Evolutionary conservation across 2,113 vertebrate genomes (phyloP).

Genomic region (Puffinus mauretanicus): DNA sequence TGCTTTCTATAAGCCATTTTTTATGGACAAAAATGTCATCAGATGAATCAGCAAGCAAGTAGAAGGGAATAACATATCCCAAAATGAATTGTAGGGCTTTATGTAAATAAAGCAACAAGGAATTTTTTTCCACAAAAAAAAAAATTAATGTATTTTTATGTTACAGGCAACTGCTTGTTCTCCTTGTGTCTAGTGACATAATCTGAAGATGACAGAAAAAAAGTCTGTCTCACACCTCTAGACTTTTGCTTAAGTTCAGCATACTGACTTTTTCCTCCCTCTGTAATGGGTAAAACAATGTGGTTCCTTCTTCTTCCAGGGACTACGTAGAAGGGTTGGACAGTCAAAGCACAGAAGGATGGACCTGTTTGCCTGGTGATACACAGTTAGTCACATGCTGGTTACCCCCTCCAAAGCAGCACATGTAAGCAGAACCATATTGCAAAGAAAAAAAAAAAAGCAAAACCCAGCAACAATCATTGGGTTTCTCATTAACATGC

Average conservation of each 20-base stretch:
- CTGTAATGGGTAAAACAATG: background rate
- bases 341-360: background rate
- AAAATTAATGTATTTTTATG: background rate
- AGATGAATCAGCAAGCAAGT: background rate
- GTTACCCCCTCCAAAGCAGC: background rate
- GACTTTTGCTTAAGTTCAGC: background rate
- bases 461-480: background rate
- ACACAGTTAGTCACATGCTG: background rate
- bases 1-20: background rate
- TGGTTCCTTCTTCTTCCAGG: background rate
- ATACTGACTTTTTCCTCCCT: background rate
- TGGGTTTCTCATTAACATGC: background rate
- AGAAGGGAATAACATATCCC: background rate
- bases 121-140: background rate
- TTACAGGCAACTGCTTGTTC: background rate
- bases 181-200: background rate
- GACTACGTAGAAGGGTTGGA: background rate
- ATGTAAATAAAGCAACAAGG: background rate
- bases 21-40: background rate
- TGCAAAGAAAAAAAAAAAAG: background rate
- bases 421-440: background rate
- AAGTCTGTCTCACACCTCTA: background rate
- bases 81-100: background rate
- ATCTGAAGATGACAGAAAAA: background rate
- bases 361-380: background rate